phyloP scores from a whole-genome alignment of 2,113 vertebrate species.

The Cranoglanis bouderius region DNA sequence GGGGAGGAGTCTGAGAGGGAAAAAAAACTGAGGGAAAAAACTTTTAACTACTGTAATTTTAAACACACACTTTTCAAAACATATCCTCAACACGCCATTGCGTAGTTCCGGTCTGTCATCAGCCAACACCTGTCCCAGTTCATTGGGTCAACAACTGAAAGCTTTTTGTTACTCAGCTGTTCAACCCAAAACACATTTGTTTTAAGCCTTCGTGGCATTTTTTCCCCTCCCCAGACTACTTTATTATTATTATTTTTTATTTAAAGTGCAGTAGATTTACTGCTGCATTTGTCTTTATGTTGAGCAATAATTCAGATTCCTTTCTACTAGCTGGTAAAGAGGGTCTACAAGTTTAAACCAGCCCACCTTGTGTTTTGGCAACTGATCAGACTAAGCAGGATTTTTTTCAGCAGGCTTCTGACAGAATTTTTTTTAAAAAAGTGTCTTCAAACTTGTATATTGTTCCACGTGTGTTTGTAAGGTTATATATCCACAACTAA shows the following conservation, averaged over 20 bases:
- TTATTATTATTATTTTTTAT: background rate
- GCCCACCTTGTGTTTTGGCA: background rate
- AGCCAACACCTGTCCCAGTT: conserved; percentile 22
- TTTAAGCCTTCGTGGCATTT: background rate
- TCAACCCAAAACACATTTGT: background rate
- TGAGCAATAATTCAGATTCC: background rate
- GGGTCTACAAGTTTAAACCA: background rate
- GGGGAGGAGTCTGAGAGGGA: background rate
- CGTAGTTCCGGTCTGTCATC: background rate
- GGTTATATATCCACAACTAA: background rate
- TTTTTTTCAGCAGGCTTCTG: background rate
- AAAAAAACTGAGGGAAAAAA: background rate
- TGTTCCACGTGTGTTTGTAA: background rate
- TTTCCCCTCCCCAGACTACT: background rate
- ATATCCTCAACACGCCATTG: background rate
- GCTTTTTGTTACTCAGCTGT: conserved; percentile 17
- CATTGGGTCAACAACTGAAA: background rate
- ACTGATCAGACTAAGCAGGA: background rate
- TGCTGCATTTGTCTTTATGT: background rate
- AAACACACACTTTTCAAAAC: background rate
- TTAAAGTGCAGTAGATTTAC: background rate
- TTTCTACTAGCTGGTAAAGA: background rate
- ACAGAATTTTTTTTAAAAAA: background rate
- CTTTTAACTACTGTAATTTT: background rate
- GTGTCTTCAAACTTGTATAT: background rate